Conservation (phyloP, 1,140 invertebrate genomes). For the Drosophila albomicans region DNA sequence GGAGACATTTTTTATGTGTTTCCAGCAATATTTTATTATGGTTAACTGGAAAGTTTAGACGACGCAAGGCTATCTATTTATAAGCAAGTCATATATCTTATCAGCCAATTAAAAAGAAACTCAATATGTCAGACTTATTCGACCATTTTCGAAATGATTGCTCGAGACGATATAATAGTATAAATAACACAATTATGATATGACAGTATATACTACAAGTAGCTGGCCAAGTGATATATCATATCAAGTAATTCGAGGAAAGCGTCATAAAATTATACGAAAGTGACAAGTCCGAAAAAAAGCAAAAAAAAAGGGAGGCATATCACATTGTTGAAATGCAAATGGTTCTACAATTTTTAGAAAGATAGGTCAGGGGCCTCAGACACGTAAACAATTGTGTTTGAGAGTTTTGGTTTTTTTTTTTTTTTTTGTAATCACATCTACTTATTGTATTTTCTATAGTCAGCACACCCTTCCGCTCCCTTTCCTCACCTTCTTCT, state of each 20-base stretch:
- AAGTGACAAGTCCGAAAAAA: background rate
- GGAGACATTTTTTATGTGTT: background rate
- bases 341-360: slow-evolving; percentile 1
- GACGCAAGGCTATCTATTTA: background rate
- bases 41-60: background rate
- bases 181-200: background rate
- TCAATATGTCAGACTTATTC: slow-evolving; percentile 9
- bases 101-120: slow-evolving; percentile 10
- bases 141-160: background rate
- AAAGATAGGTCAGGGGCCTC: slow-evolving; percentile 1
- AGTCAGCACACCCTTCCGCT: background rate
- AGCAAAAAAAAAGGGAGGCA: no score
- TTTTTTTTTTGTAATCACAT: background rate
- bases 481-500: background rate
- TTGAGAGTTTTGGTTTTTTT: no score
- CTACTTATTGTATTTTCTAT: background rate
- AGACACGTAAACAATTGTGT: background rate
- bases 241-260: background rate
- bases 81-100: background rate
- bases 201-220: background rate
- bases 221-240: slow-evolving; percentile 4
- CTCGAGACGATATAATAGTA: background rate
- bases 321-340: no score
- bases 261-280: background rate
- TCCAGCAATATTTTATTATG: background rate